Conservation (phyloP, 1,140 invertebrate genomes). For the Phortica variegata region DNA sequence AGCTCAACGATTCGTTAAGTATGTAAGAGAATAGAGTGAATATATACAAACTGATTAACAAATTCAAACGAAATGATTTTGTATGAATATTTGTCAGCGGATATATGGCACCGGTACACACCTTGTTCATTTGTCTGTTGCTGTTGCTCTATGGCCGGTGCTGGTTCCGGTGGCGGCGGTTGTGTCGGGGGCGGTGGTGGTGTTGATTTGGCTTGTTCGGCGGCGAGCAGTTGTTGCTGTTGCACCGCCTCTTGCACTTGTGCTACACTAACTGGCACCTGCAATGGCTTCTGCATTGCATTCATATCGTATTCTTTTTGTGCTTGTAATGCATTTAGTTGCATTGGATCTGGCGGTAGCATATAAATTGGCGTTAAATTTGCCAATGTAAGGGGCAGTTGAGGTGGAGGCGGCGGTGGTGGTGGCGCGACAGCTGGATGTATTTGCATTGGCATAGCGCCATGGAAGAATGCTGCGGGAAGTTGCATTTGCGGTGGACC, state of each 20-base stretch:
- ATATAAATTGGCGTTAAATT: constrained; percentile 46
- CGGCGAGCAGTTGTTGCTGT: constrained; percentile 3
- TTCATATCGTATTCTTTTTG: constrained; percentile 53
- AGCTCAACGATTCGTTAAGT: constrained; percentile 41
- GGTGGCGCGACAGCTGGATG: constrained; percentile 44
- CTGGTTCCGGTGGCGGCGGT: constrained; percentile 8
- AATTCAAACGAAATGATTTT: not conserved
- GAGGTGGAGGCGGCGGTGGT: constrained; percentile 45
- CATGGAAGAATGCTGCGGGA: constrained; percentile 34
- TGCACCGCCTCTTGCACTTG: constrained; percentile 7
- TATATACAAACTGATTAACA: not conserved
- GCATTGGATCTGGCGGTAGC: constrained; percentile 39
- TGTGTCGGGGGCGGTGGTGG: constrained; percentile 19
- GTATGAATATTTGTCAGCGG: not conserved
- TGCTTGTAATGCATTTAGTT: constrained; percentile 47
- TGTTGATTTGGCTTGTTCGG: not conserved
- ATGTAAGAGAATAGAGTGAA: constrained; percentile 19
- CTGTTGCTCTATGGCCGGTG: not conserved
- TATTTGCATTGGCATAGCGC: constrained; percentile 32
- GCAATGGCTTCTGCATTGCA: constrained; percentile 48
- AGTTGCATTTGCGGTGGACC: constrained; percentile 34
- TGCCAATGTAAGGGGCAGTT: constrained; percentile 37
- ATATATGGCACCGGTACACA: not conserved
- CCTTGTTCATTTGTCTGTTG: not conserved
- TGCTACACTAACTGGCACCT: too few relatives aligned